Conservation (phyloP, 2,113 vertebrate genomes). For the Odocoileus hemionus region DNA sequence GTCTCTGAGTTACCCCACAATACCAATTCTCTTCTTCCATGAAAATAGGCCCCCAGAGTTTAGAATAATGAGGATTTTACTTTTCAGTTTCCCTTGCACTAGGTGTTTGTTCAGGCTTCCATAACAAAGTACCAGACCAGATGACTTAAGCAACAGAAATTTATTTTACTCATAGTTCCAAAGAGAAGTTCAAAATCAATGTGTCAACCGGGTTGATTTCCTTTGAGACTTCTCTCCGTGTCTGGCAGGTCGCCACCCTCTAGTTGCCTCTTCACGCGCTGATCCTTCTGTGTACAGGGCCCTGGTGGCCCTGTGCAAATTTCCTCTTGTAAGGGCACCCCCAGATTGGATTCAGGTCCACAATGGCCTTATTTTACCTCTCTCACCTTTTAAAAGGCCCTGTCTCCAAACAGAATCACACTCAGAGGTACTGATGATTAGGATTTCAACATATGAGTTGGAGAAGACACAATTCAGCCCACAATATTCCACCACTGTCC, state of each 20-base stretch:
- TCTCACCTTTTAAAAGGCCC: not conserved
- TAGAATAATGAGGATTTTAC: not conserved
- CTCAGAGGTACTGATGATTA: not conserved
- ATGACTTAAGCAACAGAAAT: not conserved
- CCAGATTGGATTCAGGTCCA: not conserved
- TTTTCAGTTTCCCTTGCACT: not conserved
- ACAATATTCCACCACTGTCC: not conserved
- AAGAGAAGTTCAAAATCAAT: not conserved
- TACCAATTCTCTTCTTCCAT: not conserved
- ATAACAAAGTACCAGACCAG: not conserved
- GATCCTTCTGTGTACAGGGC: not conserved
- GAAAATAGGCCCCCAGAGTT: not conserved
- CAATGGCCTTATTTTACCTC: not conserved
- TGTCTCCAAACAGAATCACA: not conserved
- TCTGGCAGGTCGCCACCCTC: not conserved
- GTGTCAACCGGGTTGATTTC: not conserved
- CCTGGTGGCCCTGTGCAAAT: not conserved
- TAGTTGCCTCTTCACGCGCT: not conserved
- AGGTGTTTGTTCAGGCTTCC: not conserved
- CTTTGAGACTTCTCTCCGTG: not conserved
- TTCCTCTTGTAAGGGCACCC: not conserved
- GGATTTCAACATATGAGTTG: not conserved
- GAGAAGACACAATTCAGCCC: not conserved
- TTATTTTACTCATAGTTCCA: not conserved
- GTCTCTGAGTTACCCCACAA: not conserved